A percentile compares a stretch with the other conserved stretches of the same genome.
phyloP scores from a whole-genome alignment of 2,113 vertebrate genomes.

The Candoia aspera region DNA sequence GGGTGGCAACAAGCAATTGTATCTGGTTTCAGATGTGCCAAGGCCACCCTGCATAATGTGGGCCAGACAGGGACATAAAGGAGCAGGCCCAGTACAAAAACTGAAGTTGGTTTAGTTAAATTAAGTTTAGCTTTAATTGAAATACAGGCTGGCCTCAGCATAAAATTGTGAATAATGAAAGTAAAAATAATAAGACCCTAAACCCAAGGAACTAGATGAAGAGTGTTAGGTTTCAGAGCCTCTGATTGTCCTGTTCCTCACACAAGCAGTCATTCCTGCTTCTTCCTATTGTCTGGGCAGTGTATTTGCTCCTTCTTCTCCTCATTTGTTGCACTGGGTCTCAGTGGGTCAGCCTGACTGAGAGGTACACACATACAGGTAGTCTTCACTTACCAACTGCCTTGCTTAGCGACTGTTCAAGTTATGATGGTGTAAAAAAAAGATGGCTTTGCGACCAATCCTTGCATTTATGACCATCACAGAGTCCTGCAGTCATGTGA shows the following conservation, averaged over 20 bases:
- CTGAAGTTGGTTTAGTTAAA: neutral
- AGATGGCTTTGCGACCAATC: no score
- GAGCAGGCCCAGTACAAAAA: neutral
- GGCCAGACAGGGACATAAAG: neutral
- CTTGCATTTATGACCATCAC: no score
- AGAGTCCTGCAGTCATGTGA: no score
- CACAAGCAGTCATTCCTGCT: no score
- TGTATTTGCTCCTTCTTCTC: no score
- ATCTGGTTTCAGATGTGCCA: neutral
- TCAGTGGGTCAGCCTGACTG: no score
- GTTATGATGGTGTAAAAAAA: no score
- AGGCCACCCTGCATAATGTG: neutral
- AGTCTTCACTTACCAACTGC: no score
- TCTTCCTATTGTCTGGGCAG: no score
- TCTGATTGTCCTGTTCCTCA: neutral
- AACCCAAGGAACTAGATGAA: neutral
- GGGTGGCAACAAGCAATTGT: neutral
- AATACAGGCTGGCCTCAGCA: neutral
- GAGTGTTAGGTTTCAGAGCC: neutral
- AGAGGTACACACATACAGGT: no score
- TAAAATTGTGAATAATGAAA: neutral
- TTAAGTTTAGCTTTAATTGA: neutral
- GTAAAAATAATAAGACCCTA: neutral
- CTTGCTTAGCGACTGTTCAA: no score
- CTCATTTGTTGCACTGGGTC: no score